Conservation (phyloP, 2,888 invertebrate species). For the Endotricha flammealis region DNA sequence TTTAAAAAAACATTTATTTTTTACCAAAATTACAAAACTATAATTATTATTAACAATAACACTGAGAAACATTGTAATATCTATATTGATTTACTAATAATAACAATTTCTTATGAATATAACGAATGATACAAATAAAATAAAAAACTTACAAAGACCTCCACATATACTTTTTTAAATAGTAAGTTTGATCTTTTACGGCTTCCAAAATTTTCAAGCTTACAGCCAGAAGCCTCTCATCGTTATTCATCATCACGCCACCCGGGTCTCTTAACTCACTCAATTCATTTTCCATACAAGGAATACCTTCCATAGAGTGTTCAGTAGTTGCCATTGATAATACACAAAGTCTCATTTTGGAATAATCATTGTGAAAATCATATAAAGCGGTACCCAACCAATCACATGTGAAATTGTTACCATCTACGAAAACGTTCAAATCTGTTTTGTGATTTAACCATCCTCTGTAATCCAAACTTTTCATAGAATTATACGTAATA, state of each 20-base stretch:
- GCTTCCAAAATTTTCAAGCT: conserved; percentile 59
- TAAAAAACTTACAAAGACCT: too few species aligned
- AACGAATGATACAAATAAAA: too few species aligned
- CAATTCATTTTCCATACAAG: conserved; percentile 36
- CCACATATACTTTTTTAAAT: conserved; percentile 36
- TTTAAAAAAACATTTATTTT: conserved; percentile 2
- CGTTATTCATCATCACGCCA: conserved; percentile 35
- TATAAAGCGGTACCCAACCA: conserved; percentile 51
- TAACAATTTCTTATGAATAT: too few species aligned
- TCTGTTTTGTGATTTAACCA: conserved; percentile 51
- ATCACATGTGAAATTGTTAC: conserved; percentile 52
- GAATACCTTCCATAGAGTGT: conserved; percentile 53
- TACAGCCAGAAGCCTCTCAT: conserved; percentile 52
- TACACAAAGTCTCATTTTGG: conserved; percentile 49
- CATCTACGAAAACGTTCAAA: conserved; percentile 50
- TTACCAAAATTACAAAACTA: too few species aligned
- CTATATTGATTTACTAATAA: background rate
- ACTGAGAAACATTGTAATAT: background rate
- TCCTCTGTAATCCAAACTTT: conserved; percentile 38
- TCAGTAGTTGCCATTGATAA: conserved; percentile 23
- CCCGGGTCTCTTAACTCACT: conserved; percentile 10
- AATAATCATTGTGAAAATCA: conserved; percentile 53
- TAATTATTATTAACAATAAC: too few species aligned
- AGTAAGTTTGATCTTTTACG: conserved; percentile 51
- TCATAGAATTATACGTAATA: conserved; percentile 44